Evolutionary conservation across 2,888 invertebrate genomes (phyloP).

Genomic region (Loripinus fragilis): DNA sequence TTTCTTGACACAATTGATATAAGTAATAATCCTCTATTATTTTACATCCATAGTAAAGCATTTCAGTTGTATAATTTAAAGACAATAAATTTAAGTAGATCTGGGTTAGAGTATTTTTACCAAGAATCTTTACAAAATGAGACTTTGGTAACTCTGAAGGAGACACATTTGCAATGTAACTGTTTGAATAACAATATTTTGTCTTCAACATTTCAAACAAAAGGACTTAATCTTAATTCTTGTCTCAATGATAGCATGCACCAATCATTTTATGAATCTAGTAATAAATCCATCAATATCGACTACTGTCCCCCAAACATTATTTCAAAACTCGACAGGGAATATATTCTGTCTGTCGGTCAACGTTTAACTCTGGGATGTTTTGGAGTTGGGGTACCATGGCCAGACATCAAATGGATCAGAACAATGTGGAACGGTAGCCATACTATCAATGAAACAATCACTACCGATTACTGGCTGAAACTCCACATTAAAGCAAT

Average conservation of each 20-base stretch:
- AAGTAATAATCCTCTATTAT: slow-evolving; percentile 15
- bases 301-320: neutral
- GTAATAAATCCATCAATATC: neutral
- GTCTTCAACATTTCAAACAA: neutral
- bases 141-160: neutral
- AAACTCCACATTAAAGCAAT: slow-evolving; percentile 19
- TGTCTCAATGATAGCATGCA: neutral
- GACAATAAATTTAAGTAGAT: neutral
- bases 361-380: slow-evolving; percentile 20
- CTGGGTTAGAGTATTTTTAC: neutral
- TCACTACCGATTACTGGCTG: slow-evolving; percentile 3
- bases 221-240: neutral
- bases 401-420: slow-evolving; percentile 18
- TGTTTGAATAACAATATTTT: neutral
- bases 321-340: slow-evolving; percentile 7
- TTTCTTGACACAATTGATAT: slow-evolving; percentile 22
- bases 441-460: neutral
- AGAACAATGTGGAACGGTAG: neutral
- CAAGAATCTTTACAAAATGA: neutral
- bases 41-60: slow-evolving; percentile 20
- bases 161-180: neutral
- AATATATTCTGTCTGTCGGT: slow-evolving; percentile 16
- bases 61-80: slow-evolving; percentile 1
- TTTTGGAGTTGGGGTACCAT: slow-evolving; percentile 20
- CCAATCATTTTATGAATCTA: neutral